Conservation (phyloP, 2,797 vertebrate genomes). For the Fundulus diaphanus region DNA sequence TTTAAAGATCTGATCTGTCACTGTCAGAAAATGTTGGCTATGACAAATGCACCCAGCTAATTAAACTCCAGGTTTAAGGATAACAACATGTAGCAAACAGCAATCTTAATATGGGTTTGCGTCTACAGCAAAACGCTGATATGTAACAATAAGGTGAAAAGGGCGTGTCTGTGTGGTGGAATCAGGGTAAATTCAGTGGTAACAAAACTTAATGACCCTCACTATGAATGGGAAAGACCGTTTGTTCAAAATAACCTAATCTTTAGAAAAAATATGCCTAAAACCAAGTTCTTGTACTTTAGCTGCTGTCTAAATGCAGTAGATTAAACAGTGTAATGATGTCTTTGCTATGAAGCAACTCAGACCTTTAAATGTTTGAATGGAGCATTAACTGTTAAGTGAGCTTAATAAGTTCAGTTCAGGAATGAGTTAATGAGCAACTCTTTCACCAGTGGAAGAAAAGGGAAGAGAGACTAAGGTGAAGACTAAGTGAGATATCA, state of each 20-base stretch:
- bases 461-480: background rate
- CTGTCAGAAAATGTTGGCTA: no score
- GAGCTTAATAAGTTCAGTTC: conserved; percentile 69
- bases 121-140: background rate
- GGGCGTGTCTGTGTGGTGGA: background rate
- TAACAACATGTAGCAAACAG: background rate
- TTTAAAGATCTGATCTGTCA: no score
- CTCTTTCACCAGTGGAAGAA: conserved; percentile 47
- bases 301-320: conserved; percentile 33
- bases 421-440: conserved; percentile 60
- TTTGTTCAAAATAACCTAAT: background rate
- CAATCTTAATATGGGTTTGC: background rate
- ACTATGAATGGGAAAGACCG: background rate
- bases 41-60: no score
- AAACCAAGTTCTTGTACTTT: conserved; percentile 21
- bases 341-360: conserved; percentile 42
- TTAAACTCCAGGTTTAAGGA: no score
- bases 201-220: background rate
- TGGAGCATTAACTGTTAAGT: conserved; percentile 74
- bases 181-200: background rate
- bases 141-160: background rate
- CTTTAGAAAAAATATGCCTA: conserved; percentile 13
- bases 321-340: conserved; percentile 49
- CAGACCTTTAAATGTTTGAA: conserved; percentile 62
- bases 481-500: conserved; percentile 9